These are phyloP conservation scores for Apodemia mormo DNA, from an alignment of 2,888 invertebrate genomes.

Conservation along the genomic window DNA sequence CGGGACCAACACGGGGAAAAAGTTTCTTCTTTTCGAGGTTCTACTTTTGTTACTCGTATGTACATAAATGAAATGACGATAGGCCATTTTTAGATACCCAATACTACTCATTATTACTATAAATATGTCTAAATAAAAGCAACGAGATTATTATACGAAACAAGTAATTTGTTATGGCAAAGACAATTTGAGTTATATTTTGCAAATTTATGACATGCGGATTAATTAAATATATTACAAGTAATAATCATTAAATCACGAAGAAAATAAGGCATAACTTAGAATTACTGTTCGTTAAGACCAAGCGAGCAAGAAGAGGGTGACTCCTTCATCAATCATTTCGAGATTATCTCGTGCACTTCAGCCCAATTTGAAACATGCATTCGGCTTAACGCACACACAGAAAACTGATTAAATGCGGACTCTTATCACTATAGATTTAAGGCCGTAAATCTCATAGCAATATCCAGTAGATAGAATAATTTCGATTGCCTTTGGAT, in stretches of 20 bases:
- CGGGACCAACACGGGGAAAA: no score
- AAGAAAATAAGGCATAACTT: conserved; percentile 26
- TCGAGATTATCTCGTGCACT: conserved; percentile 84
- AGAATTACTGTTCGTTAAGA: conserved; percentile 38
- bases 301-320: conserved; percentile 38
- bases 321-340: conserved; percentile 47
- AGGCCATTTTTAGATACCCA: no score
- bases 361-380: conserved; percentile 77
- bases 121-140: no score
- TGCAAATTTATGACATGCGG: conserved; percentile 6
- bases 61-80: no score
- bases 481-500: conserved; percentile 10
- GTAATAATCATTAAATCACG: conserved; percentile 26
- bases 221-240: conserved; percentile 21
- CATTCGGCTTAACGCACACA: conserved; percentile 73
- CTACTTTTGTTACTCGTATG: no score
- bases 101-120: no score
- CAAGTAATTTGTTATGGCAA: neutral
- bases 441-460: neutral
- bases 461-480: neutral
- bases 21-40: no score
- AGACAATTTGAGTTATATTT: neutral
- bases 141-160: no score
- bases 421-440: neutral
- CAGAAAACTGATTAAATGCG: conserved; percentile 33